Percentiles rank a stretch among this genome's conserved stretches.
Evolutionary conservation across 1,140 invertebrate genomes (phyloP).

Genomic region (Drosophila gunungcola): DNA sequence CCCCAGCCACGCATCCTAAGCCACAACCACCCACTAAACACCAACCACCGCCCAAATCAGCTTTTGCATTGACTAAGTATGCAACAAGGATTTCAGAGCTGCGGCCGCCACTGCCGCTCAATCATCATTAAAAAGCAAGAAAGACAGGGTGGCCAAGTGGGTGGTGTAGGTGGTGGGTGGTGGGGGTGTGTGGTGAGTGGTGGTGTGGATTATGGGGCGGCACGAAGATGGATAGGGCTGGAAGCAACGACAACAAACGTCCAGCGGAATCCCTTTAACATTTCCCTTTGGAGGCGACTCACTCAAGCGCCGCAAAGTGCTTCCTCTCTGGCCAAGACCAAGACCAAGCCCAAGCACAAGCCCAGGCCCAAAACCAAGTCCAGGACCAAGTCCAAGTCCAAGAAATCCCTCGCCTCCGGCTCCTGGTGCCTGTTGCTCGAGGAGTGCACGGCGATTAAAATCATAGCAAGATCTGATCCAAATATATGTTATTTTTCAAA

Average conservation of each 20-base stretch:
- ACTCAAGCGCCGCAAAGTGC: conserved; percentile 77
- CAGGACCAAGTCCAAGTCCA: conserved; percentile 5
- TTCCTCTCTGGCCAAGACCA: conserved; percentile 53
- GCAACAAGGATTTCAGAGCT: conserved; percentile 61
- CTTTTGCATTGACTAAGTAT: conserved; percentile 60
- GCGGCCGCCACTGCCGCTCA: conserved; percentile 50
- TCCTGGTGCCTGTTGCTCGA: conserved; percentile 4
- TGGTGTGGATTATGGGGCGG: background rate
- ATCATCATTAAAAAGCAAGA: conserved; percentile 70
- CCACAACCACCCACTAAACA: background rate
- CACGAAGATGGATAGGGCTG: background rate
- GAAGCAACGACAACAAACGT: conserved; percentile 15
- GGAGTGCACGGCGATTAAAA: background rate
- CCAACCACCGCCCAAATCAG: conserved; percentile 19
- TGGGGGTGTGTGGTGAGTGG: background rate
- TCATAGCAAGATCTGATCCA: background rate
- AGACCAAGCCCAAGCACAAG: conserved; percentile 8
- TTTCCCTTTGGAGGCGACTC: conserved; percentile 61
- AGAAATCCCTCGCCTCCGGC: background rate
- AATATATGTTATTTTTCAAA: too few relatives aligned
- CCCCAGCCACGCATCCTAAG: background rate
- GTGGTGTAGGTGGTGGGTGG: background rate
- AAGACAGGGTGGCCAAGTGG: background rate
- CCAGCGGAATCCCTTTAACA: conserved; percentile 49
- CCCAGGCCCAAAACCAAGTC: background rate